These are phyloP conservation scores for Pangasius mekongensis DNA, from an alignment of 2,797 vertebrate genomes.

Conservation along the genomic window DNA sequence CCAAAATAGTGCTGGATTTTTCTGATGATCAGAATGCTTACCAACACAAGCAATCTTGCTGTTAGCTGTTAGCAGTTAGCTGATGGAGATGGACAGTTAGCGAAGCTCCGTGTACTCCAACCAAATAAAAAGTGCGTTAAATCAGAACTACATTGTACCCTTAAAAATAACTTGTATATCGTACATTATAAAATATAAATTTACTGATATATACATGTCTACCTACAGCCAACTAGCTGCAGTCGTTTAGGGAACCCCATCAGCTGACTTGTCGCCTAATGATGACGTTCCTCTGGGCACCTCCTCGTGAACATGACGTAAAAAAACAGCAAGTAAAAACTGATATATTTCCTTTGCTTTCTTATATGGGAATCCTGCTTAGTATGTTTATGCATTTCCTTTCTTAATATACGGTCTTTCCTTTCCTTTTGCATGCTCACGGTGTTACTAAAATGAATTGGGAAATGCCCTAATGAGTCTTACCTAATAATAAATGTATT, in stretches of 20 bases:
- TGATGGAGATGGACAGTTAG: neutral
- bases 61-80: neutral
- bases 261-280: conserved; percentile 36
- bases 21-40: neutral
- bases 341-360: neutral
- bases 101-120: neutral
- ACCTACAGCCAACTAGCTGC: neutral
- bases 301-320: neutral
- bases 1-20: neutral
- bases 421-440: neutral
- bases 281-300: neutral
- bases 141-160: neutral
- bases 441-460: neutral
- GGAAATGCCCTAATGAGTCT: neutral
- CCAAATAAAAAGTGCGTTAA: neutral
- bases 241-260: neutral
- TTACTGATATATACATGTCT: neutral
- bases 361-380: neutral
- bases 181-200: neutral
- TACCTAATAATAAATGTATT: neutral
- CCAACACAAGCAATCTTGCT: neutral
- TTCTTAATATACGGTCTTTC: neutral
- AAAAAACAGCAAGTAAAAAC: neutral
- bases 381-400: neutral
- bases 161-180: neutral